Evolutionary conservation across 2,113 vertebrate genomes (phyloP).

Genomic region (Sinosuthora webbiana): DNA sequence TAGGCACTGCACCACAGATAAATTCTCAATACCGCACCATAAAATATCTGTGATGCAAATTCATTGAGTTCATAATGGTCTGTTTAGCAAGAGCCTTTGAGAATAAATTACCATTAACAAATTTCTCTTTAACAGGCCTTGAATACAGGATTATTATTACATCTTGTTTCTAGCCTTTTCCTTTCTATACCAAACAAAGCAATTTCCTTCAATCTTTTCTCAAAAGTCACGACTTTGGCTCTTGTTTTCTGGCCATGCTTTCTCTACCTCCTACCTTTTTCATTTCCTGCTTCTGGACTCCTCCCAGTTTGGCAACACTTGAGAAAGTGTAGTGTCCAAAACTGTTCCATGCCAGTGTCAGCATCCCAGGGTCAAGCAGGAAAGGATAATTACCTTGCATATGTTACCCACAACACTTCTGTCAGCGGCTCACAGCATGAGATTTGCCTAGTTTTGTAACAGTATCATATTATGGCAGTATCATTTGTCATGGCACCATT

Average conservation of each 20-base stretch:
- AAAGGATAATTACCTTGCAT: slow-evolving; percentile 6
- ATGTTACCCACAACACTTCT: not conserved
- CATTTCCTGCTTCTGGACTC: not conserved
- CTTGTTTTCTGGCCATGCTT: not conserved
- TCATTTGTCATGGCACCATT: not conserved
- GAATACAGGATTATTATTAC: not conserved
- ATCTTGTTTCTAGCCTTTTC: not conserved
- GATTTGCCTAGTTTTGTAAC: not conserved
- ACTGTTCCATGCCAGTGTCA: not conserved
- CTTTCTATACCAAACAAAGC: not conserved
- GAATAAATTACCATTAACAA: not conserved
- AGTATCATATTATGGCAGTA: not conserved
- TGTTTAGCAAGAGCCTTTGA: not conserved
- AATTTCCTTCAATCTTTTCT: not conserved
- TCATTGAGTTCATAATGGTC: not conserved
- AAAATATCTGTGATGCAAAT: not conserved
- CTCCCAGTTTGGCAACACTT: not conserved
- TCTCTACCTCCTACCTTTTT: not conserved
- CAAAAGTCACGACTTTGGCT: not conserved
- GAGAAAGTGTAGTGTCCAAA: not conserved
- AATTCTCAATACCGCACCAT: not conserved
- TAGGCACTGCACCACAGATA: not conserved
- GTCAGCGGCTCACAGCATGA: not conserved
- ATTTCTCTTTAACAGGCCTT: not conserved
- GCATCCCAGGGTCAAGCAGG: not conserved